A percentile compares a stretch with the other conserved stretches of the same genome.
These are phyloP conservation scores for Iselma pallidipennis DNA, from an alignment of 2,888 invertebrate species.

Conservation along the genomic window DNA sequence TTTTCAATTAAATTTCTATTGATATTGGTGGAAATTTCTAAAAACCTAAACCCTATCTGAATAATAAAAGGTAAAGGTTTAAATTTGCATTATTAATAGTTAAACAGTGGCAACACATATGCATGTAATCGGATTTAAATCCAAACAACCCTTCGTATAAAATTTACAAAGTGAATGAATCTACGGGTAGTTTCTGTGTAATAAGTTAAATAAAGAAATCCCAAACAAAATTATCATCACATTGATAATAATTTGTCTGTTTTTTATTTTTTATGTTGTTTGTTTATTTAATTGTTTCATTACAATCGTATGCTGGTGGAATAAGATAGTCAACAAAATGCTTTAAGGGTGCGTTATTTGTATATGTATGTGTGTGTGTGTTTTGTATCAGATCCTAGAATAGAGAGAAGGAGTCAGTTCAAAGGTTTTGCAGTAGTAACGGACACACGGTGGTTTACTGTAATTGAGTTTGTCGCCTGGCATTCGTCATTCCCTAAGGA, in stretches of 20 bases:
- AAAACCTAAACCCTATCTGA: background rate
- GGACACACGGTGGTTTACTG: conserved; percentile 50
- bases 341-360: conserved; percentile 18
- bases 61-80: background rate
- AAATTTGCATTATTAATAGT: conserved; percentile 20
- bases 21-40: background rate
- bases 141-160: conserved; percentile 11
- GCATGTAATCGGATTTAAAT: conserved; percentile 9
- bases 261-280: too few species aligned
- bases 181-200: too few species aligned
- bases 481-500: conserved; percentile 46
- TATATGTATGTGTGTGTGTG: background rate
- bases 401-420: conserved; percentile 33
- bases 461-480: conserved; percentile 49
- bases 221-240: background rate
- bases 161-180: conserved; percentile 5
- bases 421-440: conserved; percentile 42
- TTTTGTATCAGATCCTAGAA: conserved; percentile 5
- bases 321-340: too few species aligned
- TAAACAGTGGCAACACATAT: conserved; percentile 5
- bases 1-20: background rate
- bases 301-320: background rate
- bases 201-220: too few species aligned
- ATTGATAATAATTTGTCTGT: background rate
- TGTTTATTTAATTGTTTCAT: background rate